phyloP scores from a whole-genome alignment of 2,888 invertebrate species.

The Spialia ferax region DNA sequence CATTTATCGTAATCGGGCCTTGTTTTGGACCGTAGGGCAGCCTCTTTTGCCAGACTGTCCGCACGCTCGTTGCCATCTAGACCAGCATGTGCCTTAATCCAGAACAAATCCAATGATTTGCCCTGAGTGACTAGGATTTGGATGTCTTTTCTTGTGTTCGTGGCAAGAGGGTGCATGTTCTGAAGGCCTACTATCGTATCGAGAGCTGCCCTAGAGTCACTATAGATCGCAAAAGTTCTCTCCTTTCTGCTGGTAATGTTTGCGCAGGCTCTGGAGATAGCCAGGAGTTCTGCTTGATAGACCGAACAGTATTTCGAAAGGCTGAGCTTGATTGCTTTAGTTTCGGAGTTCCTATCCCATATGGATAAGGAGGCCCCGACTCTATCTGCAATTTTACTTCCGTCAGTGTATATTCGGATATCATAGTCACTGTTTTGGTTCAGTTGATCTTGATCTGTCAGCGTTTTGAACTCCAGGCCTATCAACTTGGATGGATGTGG shows the following conservation, averaged over 20 bases:
- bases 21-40: constrained; percentile 9
- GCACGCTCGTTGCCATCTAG: constrained; percentile 13
- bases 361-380: constrained; percentile 37
- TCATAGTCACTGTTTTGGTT: background rate
- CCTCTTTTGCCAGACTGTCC: constrained; percentile 35
- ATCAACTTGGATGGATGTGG: background rate
- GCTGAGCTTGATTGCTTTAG: constrained; percentile 19
- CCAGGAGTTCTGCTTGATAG: too few species aligned
- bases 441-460: background rate
- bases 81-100: too few species aligned
- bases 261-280: too few species aligned
- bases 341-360: constrained; percentile 25
- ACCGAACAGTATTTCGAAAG: constrained; percentile 37
- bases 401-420: constrained; percentile 40
- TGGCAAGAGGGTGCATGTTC: too few species aligned
- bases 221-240: too few species aligned
- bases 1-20: constrained; percentile 16
- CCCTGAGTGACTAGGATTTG: too few species aligned
- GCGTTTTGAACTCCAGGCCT: background rate
- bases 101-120: too few species aligned
- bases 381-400: constrained; percentile 43
- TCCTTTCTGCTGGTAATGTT: too few species aligned
- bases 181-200: too few species aligned
- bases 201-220: too few species aligned
- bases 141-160: too few species aligned